Conservation (phyloP, 2,113 vertebrate species). For the Burhinus bistriatus region DNA sequence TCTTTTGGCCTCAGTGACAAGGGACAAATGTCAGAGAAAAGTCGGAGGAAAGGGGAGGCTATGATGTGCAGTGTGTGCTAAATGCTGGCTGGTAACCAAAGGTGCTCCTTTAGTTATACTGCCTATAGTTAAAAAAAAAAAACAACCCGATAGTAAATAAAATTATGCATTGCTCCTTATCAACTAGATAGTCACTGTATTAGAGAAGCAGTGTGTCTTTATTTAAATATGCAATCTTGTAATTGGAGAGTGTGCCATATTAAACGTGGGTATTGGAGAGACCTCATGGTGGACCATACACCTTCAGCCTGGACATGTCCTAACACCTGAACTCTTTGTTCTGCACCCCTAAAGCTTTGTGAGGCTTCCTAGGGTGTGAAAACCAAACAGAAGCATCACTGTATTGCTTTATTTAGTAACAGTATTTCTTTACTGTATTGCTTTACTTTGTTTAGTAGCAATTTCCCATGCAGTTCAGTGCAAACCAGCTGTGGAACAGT, state of each 20-base stretch:
- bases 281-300: not conserved
- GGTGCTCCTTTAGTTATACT: not conserved
- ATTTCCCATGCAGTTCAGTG: not conserved
- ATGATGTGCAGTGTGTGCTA: accelerated
- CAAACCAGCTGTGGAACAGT: not conserved
- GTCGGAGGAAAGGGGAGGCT: not conserved
- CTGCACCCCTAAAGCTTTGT: not conserved
- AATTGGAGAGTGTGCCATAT: not conserved
- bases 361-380: not conserved
- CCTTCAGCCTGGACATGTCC: not conserved
- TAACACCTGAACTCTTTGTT: not conserved
- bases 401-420: not conserved
- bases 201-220: not conserved
- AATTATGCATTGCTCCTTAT: not conserved
- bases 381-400: not conserved
- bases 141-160: not conserved
- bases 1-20: not conserved
- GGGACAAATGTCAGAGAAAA: not conserved
- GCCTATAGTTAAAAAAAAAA: not conserved
- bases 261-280: not conserved
- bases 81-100: not conserved
- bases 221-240: not conserved
- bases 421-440: not conserved
- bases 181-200: not conserved
- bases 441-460: not conserved